These are phyloP conservation scores for Diadegma fenestrale DNA, from an alignment of 2,888 invertebrate genomes.

Conservation along the genomic window DNA sequence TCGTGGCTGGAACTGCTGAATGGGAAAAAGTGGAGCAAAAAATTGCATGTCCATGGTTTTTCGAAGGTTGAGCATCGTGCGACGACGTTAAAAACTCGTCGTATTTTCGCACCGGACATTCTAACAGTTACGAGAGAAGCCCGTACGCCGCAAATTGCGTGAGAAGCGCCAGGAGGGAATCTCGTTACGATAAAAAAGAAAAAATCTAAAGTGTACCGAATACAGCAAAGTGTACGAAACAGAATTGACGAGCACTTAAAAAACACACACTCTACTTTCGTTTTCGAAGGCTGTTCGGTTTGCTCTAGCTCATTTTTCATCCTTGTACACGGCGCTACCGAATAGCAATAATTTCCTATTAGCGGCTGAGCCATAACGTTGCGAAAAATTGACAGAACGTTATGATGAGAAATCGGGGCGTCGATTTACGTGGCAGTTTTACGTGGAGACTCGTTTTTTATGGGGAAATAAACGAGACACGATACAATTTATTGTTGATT, in stretches of 20 bases:
- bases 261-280: conserved; percentile 72
- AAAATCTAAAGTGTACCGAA: conserved; percentile 24
- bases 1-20: background rate
- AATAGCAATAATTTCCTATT: conserved; percentile 45
- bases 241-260: conserved; percentile 44
- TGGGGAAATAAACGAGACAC: background rate
- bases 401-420: conserved; percentile 24
- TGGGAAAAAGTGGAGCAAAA: background rate
- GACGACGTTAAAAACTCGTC: background rate
- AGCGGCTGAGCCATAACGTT: conserved; percentile 26
- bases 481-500: background rate
- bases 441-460: background rate
- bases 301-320: conserved; percentile 46
- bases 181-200: conserved; percentile 11
- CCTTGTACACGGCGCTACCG: conserved; percentile 25
- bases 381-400: background rate
- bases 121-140: background rate
- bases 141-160: conserved; percentile 61
- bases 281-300: conserved; percentile 75
- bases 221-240: conserved; percentile 34
- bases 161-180: conserved; percentile 65
- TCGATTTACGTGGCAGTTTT: background rate
- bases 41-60: background rate
- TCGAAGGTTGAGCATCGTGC: background rate
- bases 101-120: background rate